Evolutionary conservation across 2,113 vertebrate species (phyloP), one percentile per base, ranked within the genome.

Genomic region (Lethenteron camtschaticum): DNA sequence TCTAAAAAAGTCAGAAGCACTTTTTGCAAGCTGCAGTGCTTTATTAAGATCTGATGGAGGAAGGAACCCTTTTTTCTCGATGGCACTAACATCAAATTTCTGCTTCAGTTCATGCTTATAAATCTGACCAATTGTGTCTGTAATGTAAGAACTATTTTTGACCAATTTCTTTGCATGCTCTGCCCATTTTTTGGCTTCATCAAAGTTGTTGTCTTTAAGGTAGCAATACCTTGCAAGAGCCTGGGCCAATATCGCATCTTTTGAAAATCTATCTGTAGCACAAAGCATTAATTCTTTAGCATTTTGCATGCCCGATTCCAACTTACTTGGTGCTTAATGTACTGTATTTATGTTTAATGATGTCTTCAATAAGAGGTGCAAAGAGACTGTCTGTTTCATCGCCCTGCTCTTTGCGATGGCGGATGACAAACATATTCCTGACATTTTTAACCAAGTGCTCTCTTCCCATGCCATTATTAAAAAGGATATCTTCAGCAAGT

Each of bases 111-210:
- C 69, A 71, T 77, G 80, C 77, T 85, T 89, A 57, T 84, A 81
- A 55, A 88, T 81, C 73, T 90, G 86, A 58, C 85, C 85, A 9
- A 80, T 70, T 56, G 86, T 88, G 71, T 88, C 84, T 56, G 80
- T 77, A 56, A 87, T 78, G 68, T 82, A 87, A 7, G 85, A 89
- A 74, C 75, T 87, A 14, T 78, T 73, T 57, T 71, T 79, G 57
- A 78, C 78, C 73, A 72, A 75, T 2, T 9, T 56, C 78, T 77
- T 83, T 70, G 87, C 86, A 71, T 69, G 71, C 11, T 72, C 10
- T 72, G 83, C 84, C 82, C 81, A 85, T 1, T 10, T 0, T 4
- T 80, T 77, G 71, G 86, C 84, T 70, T 56, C 55, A 10, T 13
- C 20, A 75, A 84, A 90, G 12, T 85, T 75, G 18, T 74, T 83